Conservation (phyloP, 1,140 invertebrate genomes). For the Calliopsis andreniformis region DNA sequence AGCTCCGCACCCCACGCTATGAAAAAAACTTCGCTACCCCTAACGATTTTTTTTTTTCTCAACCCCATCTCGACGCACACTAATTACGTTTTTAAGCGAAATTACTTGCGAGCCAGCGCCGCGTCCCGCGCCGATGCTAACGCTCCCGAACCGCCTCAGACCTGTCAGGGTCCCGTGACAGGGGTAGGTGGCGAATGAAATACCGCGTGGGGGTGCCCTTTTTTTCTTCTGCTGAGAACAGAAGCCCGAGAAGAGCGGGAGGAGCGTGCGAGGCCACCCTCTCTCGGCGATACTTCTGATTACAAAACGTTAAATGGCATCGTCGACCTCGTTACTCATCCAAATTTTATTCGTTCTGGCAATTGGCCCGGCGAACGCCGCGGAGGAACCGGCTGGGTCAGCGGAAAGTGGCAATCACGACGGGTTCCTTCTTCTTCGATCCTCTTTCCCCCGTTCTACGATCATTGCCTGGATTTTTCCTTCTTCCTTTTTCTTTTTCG, state of each 20-base stretch:
- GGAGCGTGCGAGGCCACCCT: constrained; percentile 24
- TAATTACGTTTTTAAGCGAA: constrained; percentile 81
- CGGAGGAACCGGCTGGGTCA: constrained; percentile 53
- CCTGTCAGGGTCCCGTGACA: neutral
- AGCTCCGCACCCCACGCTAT: constrained; percentile 60
- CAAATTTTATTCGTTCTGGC: constrained; percentile 63
- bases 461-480: constrained; percentile 52
- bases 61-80: constrained; percentile 77
- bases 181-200: constrained; percentile 61
- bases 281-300: constrained; percentile 47
- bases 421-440: constrained; percentile 34
- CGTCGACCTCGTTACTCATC: constrained; percentile 64
- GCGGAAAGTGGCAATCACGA: constrained; percentile 42
- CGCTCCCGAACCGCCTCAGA: constrained; percentile 30
- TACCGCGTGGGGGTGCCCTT: constrained; percentile 51
- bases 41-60: constrained; percentile 80
- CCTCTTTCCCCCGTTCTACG: constrained; percentile 47
- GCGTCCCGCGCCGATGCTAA: constrained; percentile 41
- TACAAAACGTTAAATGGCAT: constrained; percentile 69
- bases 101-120: constrained; percentile 69
- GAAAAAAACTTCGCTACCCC: constrained; percentile 74
- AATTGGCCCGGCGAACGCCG: constrained; percentile 49
- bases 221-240: constrained; percentile 26
- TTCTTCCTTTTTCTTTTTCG: neutral
- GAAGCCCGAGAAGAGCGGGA: constrained; percentile 6